Base-by-base conservation (phyloP, 2,113 vertebrate genomes). In the Corvus cornix region DNA sequence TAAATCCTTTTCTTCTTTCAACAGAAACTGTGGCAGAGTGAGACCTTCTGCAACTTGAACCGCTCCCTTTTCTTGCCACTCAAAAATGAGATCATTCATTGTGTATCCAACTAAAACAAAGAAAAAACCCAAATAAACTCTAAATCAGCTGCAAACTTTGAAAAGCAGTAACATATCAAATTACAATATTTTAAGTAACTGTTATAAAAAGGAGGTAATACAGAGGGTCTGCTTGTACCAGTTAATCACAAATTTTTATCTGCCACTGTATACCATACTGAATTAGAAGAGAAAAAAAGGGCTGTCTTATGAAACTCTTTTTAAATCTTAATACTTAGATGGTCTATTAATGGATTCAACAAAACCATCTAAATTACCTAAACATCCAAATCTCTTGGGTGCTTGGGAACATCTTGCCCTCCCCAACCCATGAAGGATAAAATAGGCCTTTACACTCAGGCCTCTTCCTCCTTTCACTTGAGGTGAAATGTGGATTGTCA, bases 81-180 rank as follows among this genome's bases (percentile, higher is more conserved):
- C 99, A 95, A 99, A 99, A 97, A 99, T 99, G 52, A 99, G 99
- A 95, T 99, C 99, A 55, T 99, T 99, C 99, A 99, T 99, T 49
- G 99, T 99, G 94, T 99, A 99, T 43, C 99, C 99, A 97, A 99
- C 99, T 99, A 62, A 92, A 56, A 72, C 33, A 81, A 63, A n/a
- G 20, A 33, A 52, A 70, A 75, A 69, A 8, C 0, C 0, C 5
- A 73, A 48, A 91, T 53, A 73, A 79, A 53, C 52, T 72, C 33
- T 33, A 78, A 44, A 39, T 35, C 11, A 74, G 24, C 16, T 41
- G 49, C 48, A 77, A 80, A 37, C 28, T 80, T 66, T 52, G 23
- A 90, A 94, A 95, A 67, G 7, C 9, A 51, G 24, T 16, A 77
- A 41, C 35, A 10, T 80, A 81, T 15, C 17, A 39, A 82, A 78